Evolutionary conservation across 2,888 invertebrate species (phyloP).

Genomic region (Herminia tarsipennalis): DNA sequence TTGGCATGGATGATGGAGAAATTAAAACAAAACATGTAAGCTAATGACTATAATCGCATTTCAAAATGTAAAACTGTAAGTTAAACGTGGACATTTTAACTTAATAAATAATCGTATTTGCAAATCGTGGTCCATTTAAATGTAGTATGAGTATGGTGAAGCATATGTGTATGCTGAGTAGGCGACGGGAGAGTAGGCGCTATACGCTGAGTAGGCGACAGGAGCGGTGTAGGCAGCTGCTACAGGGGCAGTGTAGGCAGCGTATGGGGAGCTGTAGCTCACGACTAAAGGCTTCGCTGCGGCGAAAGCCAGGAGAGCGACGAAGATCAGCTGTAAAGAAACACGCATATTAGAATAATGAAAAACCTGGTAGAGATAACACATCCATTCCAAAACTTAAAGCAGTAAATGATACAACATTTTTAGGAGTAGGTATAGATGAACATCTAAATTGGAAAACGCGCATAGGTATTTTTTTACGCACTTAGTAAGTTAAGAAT

Average conservation of each 20-base stretch:
- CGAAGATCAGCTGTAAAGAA: constrained; percentile 77
- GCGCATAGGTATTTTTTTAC: no score
- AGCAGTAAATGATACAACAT: no score
- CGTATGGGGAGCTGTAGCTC: constrained; percentile 56
- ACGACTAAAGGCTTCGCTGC: constrained; percentile 54
- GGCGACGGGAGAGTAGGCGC: constrained; percentile 56
- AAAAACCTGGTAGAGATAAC: no score
- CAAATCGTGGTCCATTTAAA: constrained; percentile 25
- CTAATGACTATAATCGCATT: no score
- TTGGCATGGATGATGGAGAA: no score
- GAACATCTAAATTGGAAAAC: no score
- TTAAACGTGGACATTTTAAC: background rate
- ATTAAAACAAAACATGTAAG: no score
- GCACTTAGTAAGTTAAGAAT: no score
- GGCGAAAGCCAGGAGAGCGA: constrained; percentile 80
- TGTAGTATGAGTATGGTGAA: constrained; percentile 61
- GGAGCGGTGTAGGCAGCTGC: constrained; percentile 67
- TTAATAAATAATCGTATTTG: constrained; percentile 5
- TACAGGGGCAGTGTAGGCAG: constrained; percentile 60
- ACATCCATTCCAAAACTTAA: no score
- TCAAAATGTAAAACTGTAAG: no score
- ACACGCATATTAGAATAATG: background rate
- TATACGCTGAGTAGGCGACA: constrained; percentile 65
- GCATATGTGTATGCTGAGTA: constrained; percentile 64
- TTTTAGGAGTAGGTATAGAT: no score